Percentiles rank a stretch among this genome's conserved stretches.
Evolutionary conservation across 1,140 invertebrate genomes (phyloP).

Genomic region (Aphaenogaster ashmeadi): DNA sequence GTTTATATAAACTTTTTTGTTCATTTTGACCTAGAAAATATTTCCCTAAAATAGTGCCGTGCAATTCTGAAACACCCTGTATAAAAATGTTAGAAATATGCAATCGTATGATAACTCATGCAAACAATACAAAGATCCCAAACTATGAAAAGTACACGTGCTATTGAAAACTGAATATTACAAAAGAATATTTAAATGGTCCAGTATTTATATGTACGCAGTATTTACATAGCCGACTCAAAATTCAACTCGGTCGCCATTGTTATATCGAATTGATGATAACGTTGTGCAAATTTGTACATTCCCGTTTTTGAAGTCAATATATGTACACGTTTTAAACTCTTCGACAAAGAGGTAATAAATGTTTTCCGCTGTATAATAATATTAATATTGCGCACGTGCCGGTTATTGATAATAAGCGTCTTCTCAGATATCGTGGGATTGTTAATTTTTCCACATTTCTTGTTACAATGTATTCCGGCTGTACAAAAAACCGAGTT

Average conservation of each 20-base stretch:
- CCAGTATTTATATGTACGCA: neutral
- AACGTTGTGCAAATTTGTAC: constrained; percentile 13
- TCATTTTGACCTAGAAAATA: too few relatives aligned
- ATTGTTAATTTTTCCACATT: neutral
- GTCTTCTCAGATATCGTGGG: neutral
- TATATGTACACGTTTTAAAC: neutral
- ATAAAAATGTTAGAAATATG: neutral
- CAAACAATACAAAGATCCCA: neutral
- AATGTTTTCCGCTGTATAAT: neutral
- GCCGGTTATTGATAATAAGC: neutral
- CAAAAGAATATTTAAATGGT: constrained; percentile 1
- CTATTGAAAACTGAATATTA: neutral
- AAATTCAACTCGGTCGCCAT: neutral
- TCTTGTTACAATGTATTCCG: neutral
- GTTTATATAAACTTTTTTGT: too few relatives aligned
- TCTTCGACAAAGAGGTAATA: neutral
- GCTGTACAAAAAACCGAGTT: neutral
- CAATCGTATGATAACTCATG: neutral
- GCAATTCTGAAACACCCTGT: neutral
- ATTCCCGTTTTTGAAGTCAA: neutral
- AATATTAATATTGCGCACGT: neutral
- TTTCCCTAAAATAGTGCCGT: too few relatives aligned
- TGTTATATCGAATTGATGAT: neutral
- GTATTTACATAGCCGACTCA: neutral
- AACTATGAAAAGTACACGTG: neutral